phyloP scores from a whole-genome alignment of 2,797 vertebrate genomes.

The Acanthurus leucopareius region DNA sequence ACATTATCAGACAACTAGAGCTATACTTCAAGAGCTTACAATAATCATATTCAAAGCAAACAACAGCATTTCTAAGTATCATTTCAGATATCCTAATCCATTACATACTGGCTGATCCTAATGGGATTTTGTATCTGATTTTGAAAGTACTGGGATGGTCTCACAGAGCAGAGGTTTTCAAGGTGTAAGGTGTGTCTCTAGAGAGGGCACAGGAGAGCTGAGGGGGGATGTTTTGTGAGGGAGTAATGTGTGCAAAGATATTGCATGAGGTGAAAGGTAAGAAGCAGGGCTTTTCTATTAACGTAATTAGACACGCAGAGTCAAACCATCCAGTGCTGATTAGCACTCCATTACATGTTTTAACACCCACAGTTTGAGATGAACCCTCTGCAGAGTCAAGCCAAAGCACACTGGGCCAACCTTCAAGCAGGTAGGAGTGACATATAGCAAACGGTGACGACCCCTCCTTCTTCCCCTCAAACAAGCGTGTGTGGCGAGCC shows the following conservation, averaged over 20 bases:
- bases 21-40: background rate
- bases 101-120: background rate
- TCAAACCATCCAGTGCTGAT: too few species aligned
- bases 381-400: too few species aligned
- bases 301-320: too few species aligned
- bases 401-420: too few species aligned
- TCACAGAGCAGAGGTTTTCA: constrained; percentile 14
- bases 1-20: background rate
- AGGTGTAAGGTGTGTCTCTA: background rate
- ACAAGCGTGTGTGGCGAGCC: too few species aligned
- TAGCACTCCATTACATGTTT: too few species aligned
- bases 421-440: too few species aligned
- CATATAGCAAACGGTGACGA: too few species aligned
- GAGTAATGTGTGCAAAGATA: background rate
- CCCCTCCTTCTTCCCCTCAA: too few species aligned
- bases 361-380: too few species aligned
- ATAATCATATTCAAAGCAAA: constrained; percentile 6
- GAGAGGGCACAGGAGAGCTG: background rate
- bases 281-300: background rate
- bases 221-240: too few species aligned
- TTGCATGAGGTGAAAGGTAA: constrained; percentile 11
- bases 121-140: constrained; percentile 8
- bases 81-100: background rate
- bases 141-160: background rate
- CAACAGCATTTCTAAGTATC: background rate